Percentiles rank a stretch among this genome's conserved stretches.
These are phyloP conservation scores for Plebejus anna DNA, from an alignment of 2,888 invertebrate species.

Conservation along the genomic window DNA sequence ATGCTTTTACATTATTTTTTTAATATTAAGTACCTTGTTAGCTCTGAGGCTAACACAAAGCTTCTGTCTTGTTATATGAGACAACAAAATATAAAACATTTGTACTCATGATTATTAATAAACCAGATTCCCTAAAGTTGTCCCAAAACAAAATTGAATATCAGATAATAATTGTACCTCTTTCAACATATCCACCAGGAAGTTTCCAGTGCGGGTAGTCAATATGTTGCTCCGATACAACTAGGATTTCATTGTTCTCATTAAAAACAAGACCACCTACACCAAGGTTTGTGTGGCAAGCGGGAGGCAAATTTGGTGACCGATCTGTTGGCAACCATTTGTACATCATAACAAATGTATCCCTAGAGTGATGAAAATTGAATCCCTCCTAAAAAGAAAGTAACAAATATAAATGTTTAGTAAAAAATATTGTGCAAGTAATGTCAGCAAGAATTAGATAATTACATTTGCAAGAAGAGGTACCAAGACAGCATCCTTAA, in stretches of 20 bases:
- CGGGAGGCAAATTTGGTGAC: conserved; percentile 84
- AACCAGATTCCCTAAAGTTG: no score
- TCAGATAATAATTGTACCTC: conserved; percentile 72
- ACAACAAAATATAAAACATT: no score
- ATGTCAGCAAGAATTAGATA: conserved; percentile 30
- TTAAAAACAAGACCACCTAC: conserved; percentile 93
- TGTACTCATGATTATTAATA: neutral
- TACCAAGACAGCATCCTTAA: conserved; percentile 86
- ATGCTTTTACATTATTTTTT: no score
- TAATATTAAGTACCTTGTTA: no score
- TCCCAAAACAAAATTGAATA: neutral
- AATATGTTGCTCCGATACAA: conserved; percentile 87
- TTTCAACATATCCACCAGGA: conserved; percentile 96
- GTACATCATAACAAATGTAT: conserved; percentile 88
- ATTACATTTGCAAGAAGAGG: conserved; percentile 85
- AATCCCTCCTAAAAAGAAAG: conserved; percentile 76
- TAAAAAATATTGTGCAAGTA: neutral
- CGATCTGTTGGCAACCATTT: conserved; percentile 86
- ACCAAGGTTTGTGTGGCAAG: conserved; percentile 88
- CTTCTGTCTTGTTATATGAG: no score
- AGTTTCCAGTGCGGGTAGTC: conserved; percentile 73
- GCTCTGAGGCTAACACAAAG: no score
- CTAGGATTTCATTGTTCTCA: conserved; percentile 86
- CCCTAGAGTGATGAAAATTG: conserved; percentile 91
- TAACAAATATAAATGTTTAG: neutral